These are phyloP conservation scores for Crossocerus cetratus DNA, from an alignment of 2,888 invertebrate species.

Conservation along the genomic window DNA sequence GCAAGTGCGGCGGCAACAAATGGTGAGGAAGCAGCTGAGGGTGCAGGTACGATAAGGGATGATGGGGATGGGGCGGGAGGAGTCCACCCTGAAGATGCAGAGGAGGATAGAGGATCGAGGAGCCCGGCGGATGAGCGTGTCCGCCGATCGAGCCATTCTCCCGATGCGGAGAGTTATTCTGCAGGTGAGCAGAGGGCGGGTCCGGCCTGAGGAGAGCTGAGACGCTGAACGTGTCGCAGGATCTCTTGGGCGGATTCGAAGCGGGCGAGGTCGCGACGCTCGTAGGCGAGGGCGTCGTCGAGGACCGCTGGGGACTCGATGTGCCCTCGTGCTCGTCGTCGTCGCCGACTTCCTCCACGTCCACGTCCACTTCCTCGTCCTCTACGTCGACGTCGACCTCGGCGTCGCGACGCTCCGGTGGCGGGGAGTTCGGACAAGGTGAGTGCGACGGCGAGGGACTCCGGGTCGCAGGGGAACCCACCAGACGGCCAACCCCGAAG, in stretches of 20 bases:
- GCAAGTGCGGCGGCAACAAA: conserved; percentile 76
- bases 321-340: conserved; percentile 69
- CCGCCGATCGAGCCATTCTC: conserved; percentile 70
- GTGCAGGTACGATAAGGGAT: conserved; percentile 79
- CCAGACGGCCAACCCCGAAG: conserved; percentile 89
- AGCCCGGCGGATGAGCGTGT: conserved; percentile 79
- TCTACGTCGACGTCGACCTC: conserved; percentile 73
- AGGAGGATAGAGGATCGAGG: conserved; percentile 77
- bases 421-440: conserved; percentile 72
- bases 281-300: conserved; percentile 68
- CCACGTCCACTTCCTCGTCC: conserved; percentile 74
- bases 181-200: conserved; percentile 82
- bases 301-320: conserved; percentile 70
- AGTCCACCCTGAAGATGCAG: conserved; percentile 73
- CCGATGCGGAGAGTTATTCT: conserved; percentile 75
- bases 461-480: conserved; percentile 77
- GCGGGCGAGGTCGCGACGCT: conserved; percentile 64
- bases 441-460: conserved; percentile 73
- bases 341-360: conserved; percentile 74
- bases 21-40: conserved; percentile 75
- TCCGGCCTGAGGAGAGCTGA: conserved; percentile 90
- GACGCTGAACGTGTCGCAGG: conserved; percentile 88
- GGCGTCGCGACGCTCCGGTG: conserved; percentile 68
- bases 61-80: conserved; percentile 78
- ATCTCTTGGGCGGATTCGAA: conserved; percentile 74